Evolutionary conservation across 2,888 invertebrate species (phyloP).

Genomic region (Strigamia crassipes): DNA sequence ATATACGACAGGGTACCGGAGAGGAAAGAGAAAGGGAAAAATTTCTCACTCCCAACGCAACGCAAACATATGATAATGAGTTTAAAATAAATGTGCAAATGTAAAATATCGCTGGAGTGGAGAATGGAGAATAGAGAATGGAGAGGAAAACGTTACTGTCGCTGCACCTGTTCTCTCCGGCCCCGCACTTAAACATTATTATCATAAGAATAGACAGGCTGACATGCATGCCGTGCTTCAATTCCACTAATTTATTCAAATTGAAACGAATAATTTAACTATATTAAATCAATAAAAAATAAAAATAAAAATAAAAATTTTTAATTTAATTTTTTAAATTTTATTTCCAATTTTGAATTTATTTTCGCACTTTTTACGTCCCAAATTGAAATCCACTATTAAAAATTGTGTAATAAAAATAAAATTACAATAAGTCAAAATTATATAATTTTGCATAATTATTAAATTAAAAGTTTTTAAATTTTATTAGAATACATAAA

Average conservation of each 20-base stretch:
- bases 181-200: conserved; percentile 22
- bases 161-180: conserved; percentile 30
- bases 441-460: no score
- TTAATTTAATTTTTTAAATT: neutral
- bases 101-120: neutral
- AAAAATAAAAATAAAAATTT: neutral
- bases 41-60: conserved; percentile 23
- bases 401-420: no score
- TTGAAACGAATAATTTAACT: conserved; percentile 37
- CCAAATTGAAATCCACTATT: no score
- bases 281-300: conserved; percentile 26
- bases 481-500: no score
- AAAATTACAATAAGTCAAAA: no score
- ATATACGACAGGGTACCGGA: conserved; percentile 1
- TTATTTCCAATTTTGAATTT: neutral
- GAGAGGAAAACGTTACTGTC: conserved; percentile 6
- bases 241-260: conserved; percentile 27
- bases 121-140: no score
- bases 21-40: neutral
- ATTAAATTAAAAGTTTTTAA: no score
- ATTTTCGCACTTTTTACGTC: neutral
- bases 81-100: conserved; percentile 37
- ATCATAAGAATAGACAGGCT: conserved; percentile 37
- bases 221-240: conserved; percentile 15
- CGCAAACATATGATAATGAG: conserved; percentile 37